Evolutionary conservation across 2,888 invertebrate genomes (phyloP).

Genomic region (Xestia ashworthii): DNA sequence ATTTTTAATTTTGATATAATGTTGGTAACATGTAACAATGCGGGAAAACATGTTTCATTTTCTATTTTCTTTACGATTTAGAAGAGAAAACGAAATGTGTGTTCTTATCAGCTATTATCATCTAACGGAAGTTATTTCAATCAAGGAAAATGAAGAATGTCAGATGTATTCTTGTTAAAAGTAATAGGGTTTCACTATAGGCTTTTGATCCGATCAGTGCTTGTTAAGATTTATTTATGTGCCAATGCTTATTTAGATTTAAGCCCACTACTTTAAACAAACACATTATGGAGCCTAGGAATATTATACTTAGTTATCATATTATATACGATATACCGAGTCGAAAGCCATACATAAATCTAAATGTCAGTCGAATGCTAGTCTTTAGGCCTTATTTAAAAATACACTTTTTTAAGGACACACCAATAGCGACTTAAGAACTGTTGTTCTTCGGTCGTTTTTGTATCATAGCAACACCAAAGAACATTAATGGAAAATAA

Average conservation of each 20-base stretch:
- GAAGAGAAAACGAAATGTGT: constrained; percentile 18
- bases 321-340: no score
- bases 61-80: constrained; percentile 14
- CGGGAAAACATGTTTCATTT: constrained; percentile 13
- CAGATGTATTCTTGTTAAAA: not conserved
- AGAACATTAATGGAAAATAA: not conserved
- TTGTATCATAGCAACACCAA: not conserved
- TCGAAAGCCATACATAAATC: not conserved
- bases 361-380: not conserved
- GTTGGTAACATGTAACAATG: constrained; percentile 6
- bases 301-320: not conserved
- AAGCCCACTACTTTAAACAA: not conserved
- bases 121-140: constrained; percentile 12
- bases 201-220: not conserved
- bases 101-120: constrained; percentile 30
- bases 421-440: not conserved
- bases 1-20: constrained; percentile 51
- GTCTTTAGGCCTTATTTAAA: not conserved
- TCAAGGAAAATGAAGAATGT: not conserved
- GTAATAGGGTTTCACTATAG: not conserved
- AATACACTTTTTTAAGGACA: not conserved
- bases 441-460: not conserved
- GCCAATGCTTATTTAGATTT: not conserved
- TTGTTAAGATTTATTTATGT: not conserved
- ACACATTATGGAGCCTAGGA: not conserved